phyloP scores from a whole-genome alignment of 2,888 invertebrate species.

The Stegophylla sp. region DNA sequence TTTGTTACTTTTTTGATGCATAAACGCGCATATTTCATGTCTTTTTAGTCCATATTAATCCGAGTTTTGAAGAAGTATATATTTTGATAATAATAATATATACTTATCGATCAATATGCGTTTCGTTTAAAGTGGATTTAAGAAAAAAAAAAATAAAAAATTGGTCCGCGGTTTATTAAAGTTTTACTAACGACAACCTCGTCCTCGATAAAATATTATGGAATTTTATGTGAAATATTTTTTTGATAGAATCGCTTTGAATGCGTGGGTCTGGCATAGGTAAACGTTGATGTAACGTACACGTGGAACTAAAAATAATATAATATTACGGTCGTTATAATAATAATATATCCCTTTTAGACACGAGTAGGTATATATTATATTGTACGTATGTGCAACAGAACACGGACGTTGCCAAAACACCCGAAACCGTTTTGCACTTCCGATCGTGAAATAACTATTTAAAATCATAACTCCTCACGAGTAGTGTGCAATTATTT shows the following conservation, averaged over 20 bases:
- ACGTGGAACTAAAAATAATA: conserved; percentile 46
- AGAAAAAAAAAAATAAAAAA: no score
- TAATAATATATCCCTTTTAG: neutral
- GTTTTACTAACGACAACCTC: neutral
- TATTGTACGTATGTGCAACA: conserved; percentile 14
- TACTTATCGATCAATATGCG: no score
- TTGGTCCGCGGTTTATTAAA: no score
- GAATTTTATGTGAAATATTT: neutral
- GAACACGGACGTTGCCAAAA: conserved; percentile 23
- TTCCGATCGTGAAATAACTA: conserved; percentile 15
- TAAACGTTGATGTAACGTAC: conserved; percentile 31
- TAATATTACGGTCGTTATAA: conserved; percentile 4
- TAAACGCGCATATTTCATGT: no score
- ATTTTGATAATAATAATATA: no score
- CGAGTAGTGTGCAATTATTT: neutral
- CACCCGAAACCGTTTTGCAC: conserved; percentile 10
- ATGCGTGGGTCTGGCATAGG: conserved; percentile 16
- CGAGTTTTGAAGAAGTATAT: no score
- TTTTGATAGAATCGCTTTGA: conserved; percentile 3
- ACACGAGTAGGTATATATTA: neutral
- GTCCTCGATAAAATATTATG: neutral
- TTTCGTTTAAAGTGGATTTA: no score
- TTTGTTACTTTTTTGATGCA: no score
- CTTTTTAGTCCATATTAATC: no score
- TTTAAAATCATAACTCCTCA: conserved; percentile 16